Conservation (phyloP, 2,797 vertebrate genomes). For the Pangasius mekongensis region DNA sequence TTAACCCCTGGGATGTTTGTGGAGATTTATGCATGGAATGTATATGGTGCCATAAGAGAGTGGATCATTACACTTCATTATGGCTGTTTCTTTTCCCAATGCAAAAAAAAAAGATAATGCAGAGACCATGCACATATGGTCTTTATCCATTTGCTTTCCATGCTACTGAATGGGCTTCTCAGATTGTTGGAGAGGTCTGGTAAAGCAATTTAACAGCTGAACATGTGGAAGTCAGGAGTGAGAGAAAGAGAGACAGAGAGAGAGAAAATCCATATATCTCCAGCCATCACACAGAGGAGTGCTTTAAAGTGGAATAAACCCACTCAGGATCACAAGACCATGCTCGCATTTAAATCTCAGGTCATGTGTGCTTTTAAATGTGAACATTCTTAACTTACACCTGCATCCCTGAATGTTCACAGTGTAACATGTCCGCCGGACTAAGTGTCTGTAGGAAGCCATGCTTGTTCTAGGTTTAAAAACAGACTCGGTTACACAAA, state of each 20-base stretch:
- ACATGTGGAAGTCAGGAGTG: conserved; percentile 37
- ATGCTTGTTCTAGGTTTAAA: conserved; percentile 22
- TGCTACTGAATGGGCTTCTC: conserved; percentile 76
- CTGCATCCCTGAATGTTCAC: conserved; percentile 33
- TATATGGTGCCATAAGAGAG: conserved; percentile 74
- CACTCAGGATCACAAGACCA: conserved; percentile 63
- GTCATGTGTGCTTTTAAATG: conserved; percentile 36
- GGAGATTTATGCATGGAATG: conserved; percentile 58
- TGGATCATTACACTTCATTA: conserved; percentile 80
- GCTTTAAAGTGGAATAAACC: conserved; percentile 71
- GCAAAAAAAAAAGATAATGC: conserved; percentile 80
- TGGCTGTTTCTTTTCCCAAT: conserved; percentile 73
- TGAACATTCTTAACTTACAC: conserved; percentile 14
- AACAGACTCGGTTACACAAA: conserved; percentile 28
- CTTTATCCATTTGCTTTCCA: conserved; percentile 71
- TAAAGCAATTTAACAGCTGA: conserved; percentile 74
- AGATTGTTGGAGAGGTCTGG: conserved; percentile 74
- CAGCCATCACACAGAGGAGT: conserved; percentile 66
- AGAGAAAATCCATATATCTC: conserved; percentile 66
- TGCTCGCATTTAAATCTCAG: conserved; percentile 38
- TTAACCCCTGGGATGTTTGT: conserved; percentile 67
- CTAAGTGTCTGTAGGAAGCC: conserved; percentile 17
- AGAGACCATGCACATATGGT: conserved; percentile 73
- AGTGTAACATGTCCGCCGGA: not conserved
- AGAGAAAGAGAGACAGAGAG: conserved; percentile 25